Evolutionary conservation across 2,888 invertebrate species (phyloP).

Genomic region (Schizaphis graminum): DNA sequence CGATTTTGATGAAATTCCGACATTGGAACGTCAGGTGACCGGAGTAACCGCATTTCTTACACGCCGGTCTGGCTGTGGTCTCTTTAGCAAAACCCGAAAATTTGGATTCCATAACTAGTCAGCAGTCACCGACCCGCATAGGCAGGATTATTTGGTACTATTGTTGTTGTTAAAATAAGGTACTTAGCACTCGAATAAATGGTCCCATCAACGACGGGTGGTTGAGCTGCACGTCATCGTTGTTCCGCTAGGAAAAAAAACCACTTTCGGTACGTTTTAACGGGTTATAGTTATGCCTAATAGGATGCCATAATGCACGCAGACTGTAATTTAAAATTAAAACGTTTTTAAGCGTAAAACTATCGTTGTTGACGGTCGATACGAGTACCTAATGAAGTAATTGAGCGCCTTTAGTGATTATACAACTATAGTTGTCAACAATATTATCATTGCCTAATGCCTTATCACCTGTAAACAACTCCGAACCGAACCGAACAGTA

Average conservation of each 20-base stretch:
- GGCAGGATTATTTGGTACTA: not conserved
- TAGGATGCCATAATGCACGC: not conserved
- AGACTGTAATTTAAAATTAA: not conserved
- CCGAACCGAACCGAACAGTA: too few species aligned
- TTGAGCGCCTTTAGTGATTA: not conserved
- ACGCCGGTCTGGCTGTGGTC: conserved; percentile 78
- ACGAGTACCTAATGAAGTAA: too few species aligned
- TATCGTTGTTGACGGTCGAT: not conserved
- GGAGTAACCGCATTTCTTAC: conserved; percentile 95
- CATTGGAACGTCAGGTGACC: conserved; percentile 97
- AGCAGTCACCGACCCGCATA: not conserved
- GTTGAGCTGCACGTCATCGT: not conserved
- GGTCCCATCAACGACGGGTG: not conserved
- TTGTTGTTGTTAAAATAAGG: not conserved
- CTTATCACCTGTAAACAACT: not conserved
- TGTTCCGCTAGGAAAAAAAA: not conserved
- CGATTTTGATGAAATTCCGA: conserved; percentile 91
- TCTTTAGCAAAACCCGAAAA: conserved; percentile 63
- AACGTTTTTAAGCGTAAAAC: too few species aligned
- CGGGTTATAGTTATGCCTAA: not conserved
- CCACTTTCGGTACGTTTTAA: not conserved
- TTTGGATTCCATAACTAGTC: conserved; percentile 42
- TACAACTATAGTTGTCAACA: not conserved
- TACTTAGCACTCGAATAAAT: not conserved
- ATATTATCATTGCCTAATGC: not conserved